Evolutionary conservation across 2,797 vertebrate species (phyloP).

Genomic region (Chaetophractus vellerosus): DNA sequence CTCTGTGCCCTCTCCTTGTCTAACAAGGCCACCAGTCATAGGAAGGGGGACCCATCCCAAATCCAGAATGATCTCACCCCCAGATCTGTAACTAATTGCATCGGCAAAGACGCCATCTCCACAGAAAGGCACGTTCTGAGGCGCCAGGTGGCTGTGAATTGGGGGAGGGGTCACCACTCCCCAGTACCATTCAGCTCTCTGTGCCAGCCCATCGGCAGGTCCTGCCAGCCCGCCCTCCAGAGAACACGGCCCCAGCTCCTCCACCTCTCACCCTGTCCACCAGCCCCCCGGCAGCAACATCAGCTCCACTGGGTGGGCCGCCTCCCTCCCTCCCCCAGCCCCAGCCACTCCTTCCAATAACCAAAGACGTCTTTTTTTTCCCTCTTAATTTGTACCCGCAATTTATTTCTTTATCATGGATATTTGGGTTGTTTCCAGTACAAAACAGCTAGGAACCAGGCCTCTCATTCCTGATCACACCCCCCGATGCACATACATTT

Average conservation of each 20-base stretch:
- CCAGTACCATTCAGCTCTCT: background rate
- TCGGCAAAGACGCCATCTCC: background rate
- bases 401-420: background rate
- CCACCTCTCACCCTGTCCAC: too few species aligned
- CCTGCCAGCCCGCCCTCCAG: too few species aligned
- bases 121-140: background rate
- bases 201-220: background rate
- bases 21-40: background rate
- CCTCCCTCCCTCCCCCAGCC: too few species aligned
- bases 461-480: background rate
- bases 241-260: background rate
- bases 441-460: background rate
- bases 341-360: background rate
- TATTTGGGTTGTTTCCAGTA: background rate
- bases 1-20: background rate
- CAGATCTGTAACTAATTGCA: too few species aligned
- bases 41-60: background rate
- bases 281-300: fast-evolving
- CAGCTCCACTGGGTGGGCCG: background rate
- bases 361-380: too few species aligned
- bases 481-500: background rate
- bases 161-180: background rate
- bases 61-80: background rate
- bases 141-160: background rate
- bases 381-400: background rate